Percentiles rank a stretch among this genome's conserved stretches.
phyloP scores from a whole-genome alignment of 1,140 invertebrate genomes.

The Anastrepha ludens region DNA sequence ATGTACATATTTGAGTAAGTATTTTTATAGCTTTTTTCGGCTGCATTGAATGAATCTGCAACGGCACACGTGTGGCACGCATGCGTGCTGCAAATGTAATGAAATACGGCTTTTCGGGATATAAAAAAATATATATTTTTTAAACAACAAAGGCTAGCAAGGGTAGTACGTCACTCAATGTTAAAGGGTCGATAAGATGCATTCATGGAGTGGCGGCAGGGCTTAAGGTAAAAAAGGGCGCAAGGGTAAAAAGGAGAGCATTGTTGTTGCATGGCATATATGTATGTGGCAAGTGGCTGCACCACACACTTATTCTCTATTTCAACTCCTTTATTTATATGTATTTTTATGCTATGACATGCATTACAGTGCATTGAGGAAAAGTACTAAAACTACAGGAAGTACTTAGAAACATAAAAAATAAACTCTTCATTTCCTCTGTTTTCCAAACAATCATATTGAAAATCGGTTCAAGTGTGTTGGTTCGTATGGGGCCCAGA shows the following conservation, averaged over 20 bases:
- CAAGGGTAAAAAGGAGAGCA: not conserved
- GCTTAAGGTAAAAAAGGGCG: not conserved
- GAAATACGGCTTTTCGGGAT: not conserved
- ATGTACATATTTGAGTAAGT: no score
- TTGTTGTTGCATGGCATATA: not conserved
- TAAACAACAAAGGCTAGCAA: not conserved
- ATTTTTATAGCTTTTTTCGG: no score
- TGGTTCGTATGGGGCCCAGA: not conserved
- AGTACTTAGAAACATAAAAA: not conserved
- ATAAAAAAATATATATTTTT: not conserved
- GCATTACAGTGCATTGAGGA: not conserved
- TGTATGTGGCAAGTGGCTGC: not conserved
- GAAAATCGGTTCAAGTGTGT: not conserved
- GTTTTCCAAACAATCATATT: not conserved
- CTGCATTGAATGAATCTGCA: not conserved
- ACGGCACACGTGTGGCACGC: slow-evolving; percentile 41
- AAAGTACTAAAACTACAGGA: not conserved
- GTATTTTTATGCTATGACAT: not conserved
- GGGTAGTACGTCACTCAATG: not conserved
- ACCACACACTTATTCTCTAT: not conserved
- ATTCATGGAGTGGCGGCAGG: not conserved
- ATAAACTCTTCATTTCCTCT: not conserved
- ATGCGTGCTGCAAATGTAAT: not conserved
- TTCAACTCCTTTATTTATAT: not conserved
- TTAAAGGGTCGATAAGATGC: not conserved